phyloP scores from a whole-genome alignment of 2,888 invertebrate species.

The Calameuta idolon region DNA sequence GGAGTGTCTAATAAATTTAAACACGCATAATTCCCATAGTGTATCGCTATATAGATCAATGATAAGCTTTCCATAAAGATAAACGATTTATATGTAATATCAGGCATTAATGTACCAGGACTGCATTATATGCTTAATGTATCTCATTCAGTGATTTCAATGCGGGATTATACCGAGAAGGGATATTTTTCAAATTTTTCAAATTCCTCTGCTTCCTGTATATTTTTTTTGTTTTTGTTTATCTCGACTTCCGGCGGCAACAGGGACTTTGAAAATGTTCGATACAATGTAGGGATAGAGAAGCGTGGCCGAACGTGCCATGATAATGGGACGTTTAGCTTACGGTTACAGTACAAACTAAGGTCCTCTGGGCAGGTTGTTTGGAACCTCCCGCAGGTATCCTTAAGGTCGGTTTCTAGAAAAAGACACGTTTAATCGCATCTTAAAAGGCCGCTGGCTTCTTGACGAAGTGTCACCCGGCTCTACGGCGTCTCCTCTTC shows the following conservation, averaged over 20 bases:
- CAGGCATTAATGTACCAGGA: not conserved
- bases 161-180: not conserved
- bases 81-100: not conserved
- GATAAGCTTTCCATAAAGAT: not conserved
- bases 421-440: constrained; percentile 47
- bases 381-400: constrained; percentile 39
- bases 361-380: constrained; percentile 25
- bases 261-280: not conserved
- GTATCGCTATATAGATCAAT: not conserved
- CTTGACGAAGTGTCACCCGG: constrained; percentile 39
- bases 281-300: constrained; percentile 3
- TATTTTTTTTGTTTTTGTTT: not conserved
- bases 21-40: not conserved
- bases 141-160: not conserved
- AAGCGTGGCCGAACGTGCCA: constrained; percentile 48
- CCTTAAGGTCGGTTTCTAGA: constrained; percentile 18
- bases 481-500: constrained; percentile 20
- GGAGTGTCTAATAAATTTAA: not conserved
- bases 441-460: constrained; percentile 45
- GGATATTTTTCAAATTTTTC: not conserved
- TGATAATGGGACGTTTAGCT: constrained; percentile 55
- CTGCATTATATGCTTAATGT: not conserved
- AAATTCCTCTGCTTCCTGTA: not conserved
- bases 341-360: constrained; percentile 32
- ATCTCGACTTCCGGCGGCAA: not conserved